phyloP scores from a whole-genome alignment of 92 coral and sea anemone species.

The Zoanthus gigantus region DNA sequence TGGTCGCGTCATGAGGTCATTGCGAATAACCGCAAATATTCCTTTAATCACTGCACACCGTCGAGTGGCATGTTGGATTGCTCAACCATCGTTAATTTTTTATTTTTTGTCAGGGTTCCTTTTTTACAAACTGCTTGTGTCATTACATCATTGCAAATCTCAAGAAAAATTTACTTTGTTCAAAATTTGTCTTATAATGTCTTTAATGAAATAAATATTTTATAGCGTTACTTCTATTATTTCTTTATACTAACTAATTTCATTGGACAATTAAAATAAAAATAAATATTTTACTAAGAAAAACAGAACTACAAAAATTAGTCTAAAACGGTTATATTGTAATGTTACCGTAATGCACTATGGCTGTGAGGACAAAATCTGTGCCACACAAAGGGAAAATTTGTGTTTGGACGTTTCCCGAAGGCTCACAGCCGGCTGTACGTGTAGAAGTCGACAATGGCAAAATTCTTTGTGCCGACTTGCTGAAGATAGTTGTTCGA shows the following conservation, averaged over 20 bases:
- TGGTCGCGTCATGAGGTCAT: too few species aligned
- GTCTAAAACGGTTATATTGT: not conserved
- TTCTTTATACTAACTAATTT: not conserved
- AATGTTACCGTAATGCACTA: not conserved
- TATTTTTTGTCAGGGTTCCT: too few species aligned
- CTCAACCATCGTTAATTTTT: too few species aligned
- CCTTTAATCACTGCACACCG: too few species aligned
- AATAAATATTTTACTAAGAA: not conserved
- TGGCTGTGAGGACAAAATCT: constrained; percentile 65
- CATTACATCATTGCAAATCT: too few species aligned
- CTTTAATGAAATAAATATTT: not conserved
- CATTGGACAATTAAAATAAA: not conserved
- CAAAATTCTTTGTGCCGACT: constrained; percentile 77
- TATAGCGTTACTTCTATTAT: not conserved
- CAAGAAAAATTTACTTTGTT: too few species aligned
- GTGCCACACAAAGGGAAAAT: constrained; percentile 77
- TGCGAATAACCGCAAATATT: too few species aligned
- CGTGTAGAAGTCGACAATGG: constrained; percentile 78
- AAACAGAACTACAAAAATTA: not conserved
- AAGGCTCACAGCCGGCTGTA: constrained; percentile 85
- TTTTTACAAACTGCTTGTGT: too few species aligned
- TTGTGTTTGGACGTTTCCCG: constrained; percentile 91
- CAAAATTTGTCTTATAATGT: too few species aligned
- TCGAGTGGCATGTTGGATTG: too few species aligned
- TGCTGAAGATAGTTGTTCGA: constrained; percentile 75